Percentiles rank a stretch among this genome's conserved stretches.
phyloP scores from a whole-genome alignment of 1,140 invertebrate genomes.

The Bathynomus jamesi region DNA sequence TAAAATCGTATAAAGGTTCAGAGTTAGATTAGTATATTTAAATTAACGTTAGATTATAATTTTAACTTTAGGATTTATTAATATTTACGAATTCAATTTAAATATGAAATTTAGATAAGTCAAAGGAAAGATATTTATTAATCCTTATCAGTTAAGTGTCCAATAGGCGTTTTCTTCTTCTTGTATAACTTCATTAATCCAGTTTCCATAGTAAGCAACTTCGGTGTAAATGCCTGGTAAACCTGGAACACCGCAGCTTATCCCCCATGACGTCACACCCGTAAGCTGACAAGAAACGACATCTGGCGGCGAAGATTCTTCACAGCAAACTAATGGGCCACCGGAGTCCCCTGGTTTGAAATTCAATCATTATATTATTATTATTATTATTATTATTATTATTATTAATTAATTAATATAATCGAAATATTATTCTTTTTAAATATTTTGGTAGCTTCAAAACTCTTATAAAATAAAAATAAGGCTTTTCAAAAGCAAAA shows the following conservation, averaged over 20 bases:
- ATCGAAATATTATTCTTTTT: background rate
- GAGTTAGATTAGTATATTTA: too few relatives aligned
- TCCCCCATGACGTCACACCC: constrained; percentile 65
- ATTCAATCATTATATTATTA: background rate
- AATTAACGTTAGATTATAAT: too few relatives aligned
- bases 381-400: background rate
- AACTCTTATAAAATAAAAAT: background rate
- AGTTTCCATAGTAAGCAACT: constrained; percentile 53
- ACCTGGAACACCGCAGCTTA: constrained; percentile 54
- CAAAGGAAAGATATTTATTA: too few relatives aligned
- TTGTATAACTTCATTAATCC: constrained; percentile 42
- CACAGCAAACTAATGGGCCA: constrained; percentile 39
- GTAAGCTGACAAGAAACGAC: constrained; percentile 51
- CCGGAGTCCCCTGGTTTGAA: constrained; percentile 37
- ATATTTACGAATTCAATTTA: too few relatives aligned
- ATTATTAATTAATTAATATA: background rate
- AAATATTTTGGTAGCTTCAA: background rate
- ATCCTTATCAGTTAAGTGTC: too few relatives aligned
- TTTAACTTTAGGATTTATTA: too few relatives aligned
- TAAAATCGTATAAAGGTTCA: too few relatives aligned
- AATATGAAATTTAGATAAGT: too few relatives aligned
- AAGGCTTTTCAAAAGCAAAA: background rate
- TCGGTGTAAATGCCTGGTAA: constrained; percentile 65
- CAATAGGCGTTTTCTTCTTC: too few relatives aligned
- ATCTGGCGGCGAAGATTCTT: constrained; percentile 50